These are phyloP conservation scores for Hycleus phaleratus DNA, from an alignment of 1,140 invertebrate genomes.

Conservation along the genomic window DNA sequence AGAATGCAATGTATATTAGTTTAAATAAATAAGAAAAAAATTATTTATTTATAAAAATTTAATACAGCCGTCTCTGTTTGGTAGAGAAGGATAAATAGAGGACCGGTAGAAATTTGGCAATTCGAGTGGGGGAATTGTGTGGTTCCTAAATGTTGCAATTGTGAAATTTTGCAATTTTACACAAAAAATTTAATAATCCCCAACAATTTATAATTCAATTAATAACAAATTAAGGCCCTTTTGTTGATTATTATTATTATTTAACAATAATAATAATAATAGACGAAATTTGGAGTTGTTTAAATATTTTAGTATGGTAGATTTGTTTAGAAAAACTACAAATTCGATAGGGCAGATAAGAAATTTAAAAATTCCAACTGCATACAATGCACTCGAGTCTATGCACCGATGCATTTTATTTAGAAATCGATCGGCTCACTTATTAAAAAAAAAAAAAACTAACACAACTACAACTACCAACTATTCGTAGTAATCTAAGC, in stretches of 20 bases:
- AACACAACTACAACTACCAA: background rate
- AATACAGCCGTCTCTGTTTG: conserved; percentile 1
- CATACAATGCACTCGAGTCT: conserved; percentile 2
- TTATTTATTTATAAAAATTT: conserved; percentile 27
- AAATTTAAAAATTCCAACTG: background rate
- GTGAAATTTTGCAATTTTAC: too few species aligned
- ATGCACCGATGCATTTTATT: conserved; percentile 4
- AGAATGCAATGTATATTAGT: conserved; percentile 39
- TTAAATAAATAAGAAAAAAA: conserved; percentile 35
- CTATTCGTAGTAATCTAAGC: background rate
- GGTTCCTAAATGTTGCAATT: too few species aligned
- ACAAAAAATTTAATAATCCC: too few species aligned
- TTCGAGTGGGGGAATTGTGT: background rate
- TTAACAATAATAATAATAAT: too few species aligned
- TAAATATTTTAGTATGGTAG: too few species aligned
- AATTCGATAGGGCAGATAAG: conserved; percentile 1
- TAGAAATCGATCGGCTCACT: background rate
- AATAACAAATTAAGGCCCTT: too few species aligned
- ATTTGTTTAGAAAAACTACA: too few species aligned
- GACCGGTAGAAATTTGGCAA: conserved; percentile 14
- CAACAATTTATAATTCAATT: too few species aligned
- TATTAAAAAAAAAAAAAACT: conserved; percentile 2
- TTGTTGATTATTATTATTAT: too few species aligned
- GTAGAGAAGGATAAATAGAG: conserved; percentile 1
- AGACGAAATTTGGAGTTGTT: too few species aligned